Evolutionary conservation across 2,888 invertebrate genomes (phyloP), one percentile per base, ranked within the genome.

Genomic region (Macaria liturata): DNA sequence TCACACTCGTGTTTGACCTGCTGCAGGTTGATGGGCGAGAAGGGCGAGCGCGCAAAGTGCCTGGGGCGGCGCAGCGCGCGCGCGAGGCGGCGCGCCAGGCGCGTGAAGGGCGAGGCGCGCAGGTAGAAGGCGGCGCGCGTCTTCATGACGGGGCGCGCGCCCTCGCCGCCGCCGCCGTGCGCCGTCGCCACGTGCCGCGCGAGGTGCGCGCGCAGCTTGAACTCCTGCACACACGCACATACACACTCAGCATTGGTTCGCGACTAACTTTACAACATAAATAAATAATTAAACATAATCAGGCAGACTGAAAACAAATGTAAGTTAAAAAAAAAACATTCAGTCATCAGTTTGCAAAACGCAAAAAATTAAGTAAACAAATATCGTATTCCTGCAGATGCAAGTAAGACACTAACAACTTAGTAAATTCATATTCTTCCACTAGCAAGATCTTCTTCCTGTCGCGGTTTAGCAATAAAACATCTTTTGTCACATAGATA

Each of bases 91-190:
- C 98, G 94, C 55, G 98, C 98, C 65, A 98, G 95, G 72, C 97
- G 94, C 61, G 98, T 98, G 81, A 97, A 94, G 59, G 97, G 95
- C 76, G 98, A 98, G 55, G 97, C 98, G 84, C 97, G 96, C 79
- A 98, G 93, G 93, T 98, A 98, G 93, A 99, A 98, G 61, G 98
- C 98, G 69, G 98, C 98, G 78, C 98, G 95, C 54, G 98, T 98
- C 93, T 98, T 98, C 98, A 98, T 98, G 47, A 98, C 97, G 53
- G 98, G 98, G 57, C 98, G 94, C 60, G 98, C 89, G 81, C 90
- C 90, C 78, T 87, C 90, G 77, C 75, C 97, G 92, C 72, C 90
- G 59, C 97, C 90, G 59, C 97, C 97, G 90, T 98, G 98, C 57
- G 97, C 97, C 70, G 97, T 97, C 57, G 97, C 98, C 88, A 98